phyloP scores from a whole-genome alignment of 30 jellyfish, hydroid and myxozoan species.

The Calvadosia cruxmelitensis region DNA sequence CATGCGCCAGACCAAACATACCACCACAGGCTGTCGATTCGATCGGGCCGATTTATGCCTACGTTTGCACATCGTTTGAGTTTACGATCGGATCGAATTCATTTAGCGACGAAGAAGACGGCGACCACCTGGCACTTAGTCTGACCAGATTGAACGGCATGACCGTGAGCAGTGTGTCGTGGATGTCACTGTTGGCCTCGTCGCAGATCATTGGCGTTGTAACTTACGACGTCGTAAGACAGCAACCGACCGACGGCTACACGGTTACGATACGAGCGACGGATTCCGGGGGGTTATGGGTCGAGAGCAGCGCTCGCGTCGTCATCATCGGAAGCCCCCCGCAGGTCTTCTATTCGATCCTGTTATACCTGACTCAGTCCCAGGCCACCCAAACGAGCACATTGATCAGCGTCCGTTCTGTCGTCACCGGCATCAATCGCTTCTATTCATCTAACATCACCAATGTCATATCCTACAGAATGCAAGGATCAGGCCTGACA shows the following conservation, averaged over 20 bases:
- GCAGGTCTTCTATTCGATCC: slow-evolving; percentile 30
- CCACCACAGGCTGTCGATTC: slow-evolving; percentile 46
- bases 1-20: slow-evolving; percentile 33
- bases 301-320: slow-evolving; percentile 42
- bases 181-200: slow-evolving; percentile 35
- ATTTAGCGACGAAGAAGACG: slow-evolving; percentile 73
- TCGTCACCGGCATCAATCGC: slow-evolving; percentile 18
- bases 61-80: slow-evolving; percentile 43
- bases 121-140: slow-evolving; percentile 6
- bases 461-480: slow-evolving; percentile 16
- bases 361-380: slow-evolving; percentile 21
- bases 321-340: slow-evolving; percentile 36
- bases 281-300: slow-evolving; percentile 46
- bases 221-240: slow-evolving; percentile 18
- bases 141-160: slow-evolving; percentile 45
- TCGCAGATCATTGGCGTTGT: slow-evolving; percentile 24
- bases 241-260: slow-evolving; percentile 46
- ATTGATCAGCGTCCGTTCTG: slow-evolving; percentile 20
- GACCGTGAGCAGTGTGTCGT: slow-evolving; percentile 37
- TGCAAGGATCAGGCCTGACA: slow-evolving; percentile 1
- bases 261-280: slow-evolving; percentile 65
- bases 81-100: slow-evolving; percentile 38
- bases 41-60: slow-evolving; percentile 33
- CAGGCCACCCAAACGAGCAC: not conserved
- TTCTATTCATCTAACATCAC: slow-evolving; percentile 32